Evolutionary conservation across 2,797 vertebrate genomes (phyloP), one percentile per base, ranked within the genome.

Genomic region (Momotus momota): DNA sequence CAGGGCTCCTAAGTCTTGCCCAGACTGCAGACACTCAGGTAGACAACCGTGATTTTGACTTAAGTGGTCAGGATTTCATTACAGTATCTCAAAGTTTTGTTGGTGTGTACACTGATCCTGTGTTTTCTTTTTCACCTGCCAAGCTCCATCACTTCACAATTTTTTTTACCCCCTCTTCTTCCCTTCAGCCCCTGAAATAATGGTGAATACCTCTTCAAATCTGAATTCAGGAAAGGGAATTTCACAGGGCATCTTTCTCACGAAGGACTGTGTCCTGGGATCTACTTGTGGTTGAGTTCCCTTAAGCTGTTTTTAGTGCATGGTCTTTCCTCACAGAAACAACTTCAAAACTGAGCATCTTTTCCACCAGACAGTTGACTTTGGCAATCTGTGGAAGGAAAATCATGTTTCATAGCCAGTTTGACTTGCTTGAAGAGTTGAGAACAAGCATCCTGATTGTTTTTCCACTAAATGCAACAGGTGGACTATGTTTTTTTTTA

Each of bases 161-260:
- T 2, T 14, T 3, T 35, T 31, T 3, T 18, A 3, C 8, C 6
- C 3, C 8, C 7, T 14, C 33, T 45, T 89, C 33, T 7, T 77
- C 65, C 29, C 31, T 55, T 84, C 49, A 58, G 7, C 38, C 35
- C n/a, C 40, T 69, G 84, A 52, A 80, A 74, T 74, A 16, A 6
- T 27, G 25, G 18, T 38, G 55, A 51, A 86, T 66, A 14, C 33
- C 64, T 62, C 49, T 79, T 75, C 23, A 45, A 14, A 43, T 51
- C 55, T 52, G 80, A 49, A 41, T 64, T 80, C 20, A 43, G 38
- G 62, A 31, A 45, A n/a, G 57, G 31, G 6, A 57, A 6, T 13
- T 17, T 43, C 3, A 11, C 58, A 45, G 7, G 2, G 0, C 1
- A 1, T 31, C 38, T 65, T 35, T 40, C 19, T n/a, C 2, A 0